Base-by-base conservation (phyloP, 2,888 invertebrate genomes). In the Phania funesta region DNA sequence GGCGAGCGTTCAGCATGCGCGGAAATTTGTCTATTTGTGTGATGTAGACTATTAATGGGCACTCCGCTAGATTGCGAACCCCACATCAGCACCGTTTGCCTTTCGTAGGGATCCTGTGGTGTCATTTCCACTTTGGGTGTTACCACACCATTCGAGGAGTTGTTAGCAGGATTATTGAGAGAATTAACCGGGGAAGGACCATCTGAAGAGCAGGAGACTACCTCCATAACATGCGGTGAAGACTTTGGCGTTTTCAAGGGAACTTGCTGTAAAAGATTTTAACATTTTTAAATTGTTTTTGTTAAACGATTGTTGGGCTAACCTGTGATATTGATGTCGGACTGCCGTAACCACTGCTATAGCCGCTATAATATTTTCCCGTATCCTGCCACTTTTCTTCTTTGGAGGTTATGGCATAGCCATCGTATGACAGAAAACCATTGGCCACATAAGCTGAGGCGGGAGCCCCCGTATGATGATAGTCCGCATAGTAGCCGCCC, bases 1-100 rank as follows among this genome's bases (percentile, higher is more conserved):
- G 88, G 90, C 18, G 88, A 91, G 82, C 85, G 92, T 89, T 46
- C 91, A 84, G 71, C 90, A 26, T 77, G n/a, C n/a, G n/a, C n/a
- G n/a, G n/a, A n/a, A n/a, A n/a, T n/a, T n/a, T n/a, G 81, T 52
- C 81, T 24, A 16, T 70, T 68, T 84, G 83, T 46, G 83, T 84
- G 70, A 13, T 83, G 80, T n/a, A 86, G 78, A 65, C 92, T 92
- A 41, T 88, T 88, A 0, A 89, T 84, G 5, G 89, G 92, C 84
- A 92, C 92, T 80, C 81, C 88, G 48, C 87, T 87, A 46, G 88
- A 87, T 91, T 92, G 82, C 3, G 94, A 92, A 22, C 97, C 97
- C 97, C 97, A 98, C 97, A 98, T 97, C 50, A 98, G 93, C 68
- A 97, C 98, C 11, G 97, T 98, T 91, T 98, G 97, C 52, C 98